These are phyloP conservation scores for Amphipyra berbera DNA, from an alignment of 2,888 invertebrate species.

Conservation along the genomic window DNA sequence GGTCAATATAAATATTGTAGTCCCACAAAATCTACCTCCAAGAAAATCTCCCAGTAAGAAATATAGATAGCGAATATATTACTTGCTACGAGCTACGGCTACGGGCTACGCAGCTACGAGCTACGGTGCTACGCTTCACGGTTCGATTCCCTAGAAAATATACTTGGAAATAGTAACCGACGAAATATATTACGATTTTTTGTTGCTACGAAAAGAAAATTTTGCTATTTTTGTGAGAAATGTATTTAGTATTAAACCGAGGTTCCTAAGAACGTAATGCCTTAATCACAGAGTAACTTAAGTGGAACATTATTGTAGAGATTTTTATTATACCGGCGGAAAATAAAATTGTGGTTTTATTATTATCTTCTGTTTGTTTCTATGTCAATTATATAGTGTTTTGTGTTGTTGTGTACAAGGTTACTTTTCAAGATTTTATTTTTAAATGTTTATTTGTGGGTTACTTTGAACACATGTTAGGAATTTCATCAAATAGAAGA, in stretches of 20 bases:
- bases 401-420: slow-evolving; percentile 1
- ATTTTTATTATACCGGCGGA: slow-evolving; percentile 35
- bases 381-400: slow-evolving; percentile 8
- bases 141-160: slow-evolving; percentile 41
- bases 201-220: slow-evolving; percentile 21
- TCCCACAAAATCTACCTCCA: slow-evolving; percentile 21
- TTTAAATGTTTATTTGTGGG: neutral
- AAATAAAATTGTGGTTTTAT: slow-evolving; percentile 30
- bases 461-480: neutral
- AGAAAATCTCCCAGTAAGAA: slow-evolving; percentile 37
- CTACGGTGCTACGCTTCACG: slow-evolving; percentile 51
- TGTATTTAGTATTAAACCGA: slow-evolving; percentile 39
- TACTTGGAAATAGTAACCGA: slow-evolving; percentile 24
- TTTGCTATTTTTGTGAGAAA: slow-evolving; percentile 34
- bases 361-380: slow-evolving; percentile 16
- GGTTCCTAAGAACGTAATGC: slow-evolving; percentile 30
- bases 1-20: slow-evolving; percentile 38
- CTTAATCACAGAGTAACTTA: slow-evolving; percentile 39
- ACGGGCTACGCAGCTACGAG: slow-evolving; percentile 35
- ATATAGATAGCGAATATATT: slow-evolving; percentile 36
- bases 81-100: slow-evolving; percentile 50
- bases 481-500: too few relatives aligned
- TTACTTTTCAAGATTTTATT: neutral
- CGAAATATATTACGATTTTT: slow-evolving; percentile 45
- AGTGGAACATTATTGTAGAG: slow-evolving; percentile 36